Evolutionary conservation across 2,113 vertebrate genomes (phyloP).

Genomic region (Tragelaphus buxtoni): DNA sequence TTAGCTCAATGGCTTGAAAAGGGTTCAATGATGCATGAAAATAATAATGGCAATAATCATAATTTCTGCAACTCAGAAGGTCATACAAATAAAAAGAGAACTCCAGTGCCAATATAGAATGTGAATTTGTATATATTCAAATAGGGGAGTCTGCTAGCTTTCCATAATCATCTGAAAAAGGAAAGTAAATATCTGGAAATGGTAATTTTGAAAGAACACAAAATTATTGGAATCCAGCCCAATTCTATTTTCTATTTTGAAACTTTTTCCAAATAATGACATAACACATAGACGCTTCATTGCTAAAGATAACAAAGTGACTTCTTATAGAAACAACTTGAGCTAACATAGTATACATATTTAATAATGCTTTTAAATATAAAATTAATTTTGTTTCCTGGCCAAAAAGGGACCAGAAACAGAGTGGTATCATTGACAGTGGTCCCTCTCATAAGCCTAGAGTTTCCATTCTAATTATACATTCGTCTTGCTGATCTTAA

Average conservation of each 20-base stretch:
- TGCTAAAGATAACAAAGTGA: constrained; percentile 22
- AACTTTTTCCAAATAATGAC: background rate
- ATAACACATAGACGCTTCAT: background rate
- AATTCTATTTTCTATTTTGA: constrained; percentile 13
- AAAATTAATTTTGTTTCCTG: constrained; percentile 3
- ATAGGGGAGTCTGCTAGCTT: constrained; percentile 4
- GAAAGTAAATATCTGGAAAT: background rate
- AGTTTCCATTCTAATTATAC: background rate
- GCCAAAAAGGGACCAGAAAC: background rate
- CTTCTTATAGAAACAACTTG: background rate
- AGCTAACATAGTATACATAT: background rate
- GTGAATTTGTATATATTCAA: background rate
- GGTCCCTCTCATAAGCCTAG: background rate
- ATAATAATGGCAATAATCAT: constrained; percentile 26
- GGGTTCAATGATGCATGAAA: constrained; percentile 28
- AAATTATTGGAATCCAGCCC: background rate
- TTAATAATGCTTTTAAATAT: background rate
- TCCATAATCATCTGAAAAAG: constrained; percentile 11
- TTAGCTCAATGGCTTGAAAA: constrained; percentile 25
- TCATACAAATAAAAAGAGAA: constrained; percentile 30
- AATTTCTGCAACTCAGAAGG: background rate
- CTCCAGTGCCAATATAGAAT: background rate
- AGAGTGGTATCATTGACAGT: background rate
- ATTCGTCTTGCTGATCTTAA: background rate
- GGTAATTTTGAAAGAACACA: background rate